A percentile compares a stretch with the other conserved stretches of the same genome.
These are phyloP conservation scores for Mastomys natalensis DNA, from an alignment of 2,113 vertebrate genomes.

Conservation along the genomic window DNA sequence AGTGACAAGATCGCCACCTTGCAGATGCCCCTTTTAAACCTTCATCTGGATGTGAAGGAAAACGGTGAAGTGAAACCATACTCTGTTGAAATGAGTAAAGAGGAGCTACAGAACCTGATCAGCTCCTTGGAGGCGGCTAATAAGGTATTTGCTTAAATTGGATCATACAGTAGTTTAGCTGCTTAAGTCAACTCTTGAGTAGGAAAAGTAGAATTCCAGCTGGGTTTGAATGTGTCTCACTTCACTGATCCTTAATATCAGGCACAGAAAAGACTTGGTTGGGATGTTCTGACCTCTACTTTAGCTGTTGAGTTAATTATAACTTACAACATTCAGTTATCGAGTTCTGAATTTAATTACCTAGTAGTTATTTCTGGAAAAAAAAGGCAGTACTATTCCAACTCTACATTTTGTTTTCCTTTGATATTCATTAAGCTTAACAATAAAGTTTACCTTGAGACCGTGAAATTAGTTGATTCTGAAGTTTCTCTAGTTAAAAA, in stretches of 20 bases:
- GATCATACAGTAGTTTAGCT: background rate
- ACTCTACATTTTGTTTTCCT: slow-evolving; percentile 22
- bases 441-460: background rate
- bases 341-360: slow-evolving; percentile 40
- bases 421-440: slow-evolving; percentile 39
- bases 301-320: slow-evolving; percentile 35
- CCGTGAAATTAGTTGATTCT: slow-evolving; percentile 35
- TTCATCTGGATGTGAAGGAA: slow-evolving; percentile 93
- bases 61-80: slow-evolving; percentile 88
- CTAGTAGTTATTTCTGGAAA: slow-evolving; percentile 2
- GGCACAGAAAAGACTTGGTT: slow-evolving; percentile 28
- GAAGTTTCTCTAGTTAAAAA: slow-evolving; percentile 52
- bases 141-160: slow-evolving; percentile 89
- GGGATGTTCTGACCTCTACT: background rate
- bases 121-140: slow-evolving; percentile 94
- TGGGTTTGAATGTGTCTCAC: slow-evolving; percentile 6
- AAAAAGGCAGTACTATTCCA: background rate
- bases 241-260: background rate
- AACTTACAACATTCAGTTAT: background rate
- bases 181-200: background rate
- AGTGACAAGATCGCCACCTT: slow-evolving; percentile 97
- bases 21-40: slow-evolving; percentile 94
- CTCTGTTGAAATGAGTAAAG: slow-evolving; percentile 95
- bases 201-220: background rate
- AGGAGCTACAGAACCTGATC: slow-evolving; percentile 94